Evolutionary conservation across 2,888 invertebrate genomes (phyloP).

Genomic region (Lomographa bimaculata): DNA sequence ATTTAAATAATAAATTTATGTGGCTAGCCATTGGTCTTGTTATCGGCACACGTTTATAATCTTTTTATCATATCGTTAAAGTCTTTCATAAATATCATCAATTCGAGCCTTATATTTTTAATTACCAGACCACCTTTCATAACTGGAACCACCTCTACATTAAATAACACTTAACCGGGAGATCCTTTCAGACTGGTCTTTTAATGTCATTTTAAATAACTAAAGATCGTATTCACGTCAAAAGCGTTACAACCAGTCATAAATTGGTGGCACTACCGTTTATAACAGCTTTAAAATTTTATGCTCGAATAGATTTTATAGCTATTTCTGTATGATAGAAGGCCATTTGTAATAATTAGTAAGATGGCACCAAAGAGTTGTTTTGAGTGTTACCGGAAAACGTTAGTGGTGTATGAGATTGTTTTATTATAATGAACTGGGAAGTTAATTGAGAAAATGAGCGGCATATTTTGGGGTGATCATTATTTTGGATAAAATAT

Average conservation of each 20-base stretch:
- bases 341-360: conserved; percentile 75
- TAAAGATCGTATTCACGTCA: conserved; percentile 56
- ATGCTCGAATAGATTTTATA: conserved; percentile 53
- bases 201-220: conserved; percentile 52
- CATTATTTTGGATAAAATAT: too few species aligned
- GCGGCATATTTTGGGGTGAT: conserved; percentile 18
- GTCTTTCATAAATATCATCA: neutral
- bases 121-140: conserved; percentile 28
- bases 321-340: conserved; percentile 39
- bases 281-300: conserved; percentile 65
- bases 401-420: conserved; percentile 44
- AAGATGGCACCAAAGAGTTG: conserved; percentile 53
- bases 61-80: neutral
- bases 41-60: too few species aligned
- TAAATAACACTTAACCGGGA: neutral
- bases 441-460: conserved; percentile 36
- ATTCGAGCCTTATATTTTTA: conserved; percentile 14
- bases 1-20: too few species aligned
- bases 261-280: conserved; percentile 65
- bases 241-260: conserved; percentile 69
- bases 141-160: conserved; percentile 26
- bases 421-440: conserved; percentile 44
- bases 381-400: conserved; percentile 48
- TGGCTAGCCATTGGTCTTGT: too few species aligned
- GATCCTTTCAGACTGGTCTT: conserved; percentile 38